Evolutionary conservation across 2,888 invertebrate genomes (phyloP).

Genomic region (Clivina fossor): DNA sequence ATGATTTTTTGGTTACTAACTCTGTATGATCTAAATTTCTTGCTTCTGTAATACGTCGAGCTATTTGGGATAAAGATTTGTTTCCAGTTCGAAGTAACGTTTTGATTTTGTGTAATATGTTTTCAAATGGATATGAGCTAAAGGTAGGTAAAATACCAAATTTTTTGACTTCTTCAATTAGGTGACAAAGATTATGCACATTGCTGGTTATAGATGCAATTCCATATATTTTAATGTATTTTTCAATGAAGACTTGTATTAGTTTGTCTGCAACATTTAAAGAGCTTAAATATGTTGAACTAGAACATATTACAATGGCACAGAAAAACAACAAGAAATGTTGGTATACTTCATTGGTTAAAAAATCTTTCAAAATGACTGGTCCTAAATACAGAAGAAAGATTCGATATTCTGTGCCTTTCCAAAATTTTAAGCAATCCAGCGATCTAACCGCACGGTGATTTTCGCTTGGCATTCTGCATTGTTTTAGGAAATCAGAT

Average conservation of each 20-base stretch:
- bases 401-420: conserved; percentile 36
- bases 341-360: neutral
- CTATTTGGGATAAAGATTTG: conserved; percentile 34
- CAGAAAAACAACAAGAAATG: neutral
- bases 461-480: conserved; percentile 37
- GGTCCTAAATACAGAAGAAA: conserved; percentile 37
- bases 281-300: conserved; percentile 1
- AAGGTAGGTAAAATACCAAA: conserved; percentile 45
- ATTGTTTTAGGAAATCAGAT: conserved; percentile 32
- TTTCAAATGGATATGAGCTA: conserved; percentile 47
- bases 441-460: conserved; percentile 36
- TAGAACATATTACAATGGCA: neutral
- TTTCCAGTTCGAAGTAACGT: conserved; percentile 32
- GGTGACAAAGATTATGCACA: conserved; percentile 45
- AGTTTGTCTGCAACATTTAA: conserved; percentile 17
- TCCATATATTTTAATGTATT: conserved; percentile 42
- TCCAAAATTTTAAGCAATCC: conserved; percentile 36
- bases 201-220: conserved; percentile 43
- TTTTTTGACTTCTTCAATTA: conserved; percentile 44
- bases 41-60: conserved; percentile 22
- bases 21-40: neutral
- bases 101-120: conserved; percentile 39
- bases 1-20: neutral
- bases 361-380: neutral
- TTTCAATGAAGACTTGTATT: conserved; percentile 29